Conservation (phyloP, 1,140 invertebrate genomes). For the Heliconius hewitsoni region DNA sequence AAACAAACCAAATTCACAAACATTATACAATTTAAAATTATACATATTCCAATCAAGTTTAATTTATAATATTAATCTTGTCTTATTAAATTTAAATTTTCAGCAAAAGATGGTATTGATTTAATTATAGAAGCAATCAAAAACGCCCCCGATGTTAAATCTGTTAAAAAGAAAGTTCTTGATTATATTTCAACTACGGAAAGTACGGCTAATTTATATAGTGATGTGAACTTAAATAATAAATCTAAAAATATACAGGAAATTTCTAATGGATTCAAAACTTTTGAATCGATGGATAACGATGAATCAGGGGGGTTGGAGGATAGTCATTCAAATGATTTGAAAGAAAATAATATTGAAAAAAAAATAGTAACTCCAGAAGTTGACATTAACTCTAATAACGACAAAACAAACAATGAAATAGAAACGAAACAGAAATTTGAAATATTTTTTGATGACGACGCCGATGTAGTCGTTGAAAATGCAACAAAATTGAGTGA, state of each 20-base stretch:
- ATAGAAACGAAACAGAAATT: slow-evolving; percentile 12
- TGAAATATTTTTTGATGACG: slow-evolving; percentile 34
- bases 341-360: neutral
- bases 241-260: neutral
- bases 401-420: neutral
- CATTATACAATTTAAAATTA: too few species aligned
- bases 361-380: neutral
- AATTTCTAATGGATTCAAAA: slow-evolving; percentile 23
- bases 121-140: slow-evolving; percentile 67
- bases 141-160: slow-evolving; percentile 66
- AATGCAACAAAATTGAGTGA: slow-evolving; percentile 8
- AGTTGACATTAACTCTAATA: neutral
- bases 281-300: slow-evolving; percentile 29
- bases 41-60: too few species aligned
- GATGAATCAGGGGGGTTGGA: neutral
- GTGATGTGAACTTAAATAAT: neutral
- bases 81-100: slow-evolving; percentile 19
- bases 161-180: slow-evolving; percentile 45
- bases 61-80: neutral
- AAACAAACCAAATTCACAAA: too few species aligned
- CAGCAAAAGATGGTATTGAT: slow-evolving; percentile 69
- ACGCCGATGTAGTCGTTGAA: slow-evolving; percentile 21
- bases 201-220: neutral
- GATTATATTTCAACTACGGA: slow-evolving; percentile 11
- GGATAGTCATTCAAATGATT: neutral